Conservation (phyloP, 2,797 vertebrate genomes). For the Phalloptychus januarius region DNA sequence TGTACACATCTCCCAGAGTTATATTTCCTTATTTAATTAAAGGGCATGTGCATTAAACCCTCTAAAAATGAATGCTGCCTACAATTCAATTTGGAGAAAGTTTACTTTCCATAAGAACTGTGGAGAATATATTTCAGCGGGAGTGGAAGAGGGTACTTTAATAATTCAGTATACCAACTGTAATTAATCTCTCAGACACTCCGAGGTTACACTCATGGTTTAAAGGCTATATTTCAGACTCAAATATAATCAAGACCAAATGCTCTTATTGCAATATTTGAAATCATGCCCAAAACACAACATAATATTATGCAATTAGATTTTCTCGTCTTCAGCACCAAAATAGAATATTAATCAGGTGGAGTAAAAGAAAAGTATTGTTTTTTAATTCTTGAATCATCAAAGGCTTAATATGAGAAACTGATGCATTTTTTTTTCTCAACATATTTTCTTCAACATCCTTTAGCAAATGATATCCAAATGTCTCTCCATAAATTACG, state of each 20-base stretch:
- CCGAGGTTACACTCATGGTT: neutral
- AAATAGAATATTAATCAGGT: neutral
- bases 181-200: neutral
- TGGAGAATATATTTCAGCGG: neutral
- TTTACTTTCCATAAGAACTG: conserved; percentile 13
- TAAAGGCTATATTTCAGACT: conserved; percentile 12
- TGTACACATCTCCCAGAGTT: conserved; percentile 10
- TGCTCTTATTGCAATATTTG: neutral
- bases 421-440: neutral
- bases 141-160: conserved; percentile 4
- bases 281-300: neutral
- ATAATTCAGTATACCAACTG: conserved; percentile 6
- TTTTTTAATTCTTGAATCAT: neutral
- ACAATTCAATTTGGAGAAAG: conserved; percentile 10
- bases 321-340: neutral
- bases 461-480: neutral
- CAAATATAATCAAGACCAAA: neutral
- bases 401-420: neutral
- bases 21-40: conserved; percentile 38
- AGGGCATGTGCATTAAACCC: conserved; percentile 23
- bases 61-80: conserved; percentile 10
- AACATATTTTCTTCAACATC: neutral
- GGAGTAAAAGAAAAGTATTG: neutral
- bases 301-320: neutral
- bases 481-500: neutral